Evolutionary conservation across 2,797 vertebrate species (phyloP).

Genomic region (Sebastes minor): DNA sequence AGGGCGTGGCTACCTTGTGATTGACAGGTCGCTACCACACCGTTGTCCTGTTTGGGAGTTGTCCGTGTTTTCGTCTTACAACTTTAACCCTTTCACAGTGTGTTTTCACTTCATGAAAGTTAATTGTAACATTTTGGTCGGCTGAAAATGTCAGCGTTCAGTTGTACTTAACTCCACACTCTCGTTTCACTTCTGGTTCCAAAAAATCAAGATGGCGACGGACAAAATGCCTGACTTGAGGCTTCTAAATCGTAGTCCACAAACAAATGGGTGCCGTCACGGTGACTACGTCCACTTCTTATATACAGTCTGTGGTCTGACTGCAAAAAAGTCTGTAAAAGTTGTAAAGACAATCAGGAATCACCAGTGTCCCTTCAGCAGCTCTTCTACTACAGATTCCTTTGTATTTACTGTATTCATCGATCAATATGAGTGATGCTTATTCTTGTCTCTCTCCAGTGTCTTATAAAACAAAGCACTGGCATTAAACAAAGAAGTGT

Average conservation of each 20-base stretch:
- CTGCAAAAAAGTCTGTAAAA: background rate
- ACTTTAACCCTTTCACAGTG: too few species aligned
- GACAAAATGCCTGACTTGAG: background rate
- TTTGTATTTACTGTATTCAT: conserved; percentile 6
- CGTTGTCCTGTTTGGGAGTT: too few species aligned
- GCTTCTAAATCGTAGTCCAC: too few species aligned
- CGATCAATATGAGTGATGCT: background rate
- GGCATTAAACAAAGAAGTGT: conserved; percentile 7
- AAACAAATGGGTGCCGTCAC: too few species aligned
- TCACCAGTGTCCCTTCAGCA: background rate
- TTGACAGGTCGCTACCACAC: too few species aligned
- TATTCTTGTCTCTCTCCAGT: background rate
- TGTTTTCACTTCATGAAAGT: too few species aligned
- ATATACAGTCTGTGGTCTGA: background rate
- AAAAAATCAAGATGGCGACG: background rate
- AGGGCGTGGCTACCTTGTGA: too few species aligned
- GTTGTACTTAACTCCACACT: too few species aligned
- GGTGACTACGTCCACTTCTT: background rate
- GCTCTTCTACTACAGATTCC: background rate
- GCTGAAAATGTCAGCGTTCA: too few species aligned
- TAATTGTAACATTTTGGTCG: too few species aligned
- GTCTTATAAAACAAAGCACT: background rate
- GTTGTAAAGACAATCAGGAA: background rate
- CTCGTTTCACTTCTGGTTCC: too few species aligned
- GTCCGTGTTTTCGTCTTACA: too few species aligned